Evolutionary conservation across 1,140 invertebrate species (phyloP).

Genomic region (Diachasmimorpha longicaudata): DNA sequence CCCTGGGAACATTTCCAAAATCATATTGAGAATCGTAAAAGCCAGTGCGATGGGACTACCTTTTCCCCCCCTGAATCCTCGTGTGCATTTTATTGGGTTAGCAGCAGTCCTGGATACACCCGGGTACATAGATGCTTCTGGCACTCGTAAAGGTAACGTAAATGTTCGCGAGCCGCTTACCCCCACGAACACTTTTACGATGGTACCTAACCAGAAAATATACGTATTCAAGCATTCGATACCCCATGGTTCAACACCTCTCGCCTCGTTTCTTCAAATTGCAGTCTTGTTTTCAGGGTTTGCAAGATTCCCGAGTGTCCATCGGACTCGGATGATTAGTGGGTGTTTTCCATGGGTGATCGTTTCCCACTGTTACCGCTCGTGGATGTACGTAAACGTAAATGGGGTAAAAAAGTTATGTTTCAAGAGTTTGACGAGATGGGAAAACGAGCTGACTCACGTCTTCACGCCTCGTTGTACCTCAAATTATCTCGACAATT

Average conservation of each 20-base stretch:
- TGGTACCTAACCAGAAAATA: not conserved
- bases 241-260: not conserved
- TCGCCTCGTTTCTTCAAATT: not conserved
- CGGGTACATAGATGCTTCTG: not conserved
- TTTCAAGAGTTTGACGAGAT: not conserved
- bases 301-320: not conserved
- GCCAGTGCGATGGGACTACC: not conserved
- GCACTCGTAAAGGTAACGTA: slow-evolving; percentile 12
- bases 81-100: slow-evolving; percentile 13
- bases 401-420: not conserved
- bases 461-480: not conserved
- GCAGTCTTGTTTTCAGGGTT: not conserved
- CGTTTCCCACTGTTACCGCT: not conserved
- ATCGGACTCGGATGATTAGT: not conserved
- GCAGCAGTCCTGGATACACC: slow-evolving; percentile 5
- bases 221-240: not conserved
- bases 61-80: not conserved
- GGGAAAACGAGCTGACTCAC: not conserved
- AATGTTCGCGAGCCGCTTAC: not conserved
- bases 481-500: not conserved
- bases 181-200: not conserved
- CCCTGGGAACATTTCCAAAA: not conserved
- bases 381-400: not conserved
- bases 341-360: not conserved
- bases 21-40: not conserved